These are phyloP conservation scores for Ladona fulva DNA, from an alignment of 1,140 invertebrate species.

Conservation along the genomic window DNA sequence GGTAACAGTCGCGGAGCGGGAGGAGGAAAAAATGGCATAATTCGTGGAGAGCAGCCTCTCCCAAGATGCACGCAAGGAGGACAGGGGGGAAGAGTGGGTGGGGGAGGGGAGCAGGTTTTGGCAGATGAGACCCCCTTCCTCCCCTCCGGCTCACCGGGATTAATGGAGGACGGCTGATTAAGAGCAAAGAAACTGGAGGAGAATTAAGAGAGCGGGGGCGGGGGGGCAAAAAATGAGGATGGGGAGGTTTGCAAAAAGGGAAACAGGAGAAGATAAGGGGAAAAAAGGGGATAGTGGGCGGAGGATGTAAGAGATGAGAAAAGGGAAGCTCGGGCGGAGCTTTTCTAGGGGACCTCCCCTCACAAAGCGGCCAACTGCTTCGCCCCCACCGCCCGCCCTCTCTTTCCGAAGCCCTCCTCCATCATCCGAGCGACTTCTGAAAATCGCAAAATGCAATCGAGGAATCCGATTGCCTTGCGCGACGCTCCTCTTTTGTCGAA, in stretches of 20 bases:
- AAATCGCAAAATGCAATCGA: no score
- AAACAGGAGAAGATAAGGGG: background rate
- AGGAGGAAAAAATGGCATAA: background rate
- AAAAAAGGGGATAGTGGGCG: background rate
- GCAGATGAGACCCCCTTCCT: background rate
- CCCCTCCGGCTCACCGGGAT: background rate
- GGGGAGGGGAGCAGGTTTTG: background rate
- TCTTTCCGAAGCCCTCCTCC: background rate
- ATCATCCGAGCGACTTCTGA: background rate
- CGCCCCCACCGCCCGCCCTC: no score
- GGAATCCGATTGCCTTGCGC: no score
- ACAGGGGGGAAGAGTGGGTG: background rate
- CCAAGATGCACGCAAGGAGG: background rate
- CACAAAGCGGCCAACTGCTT: background rate
- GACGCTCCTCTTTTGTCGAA: no score
- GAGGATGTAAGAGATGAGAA: background rate
- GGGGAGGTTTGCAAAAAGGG: background rate
- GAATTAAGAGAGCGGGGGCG: background rate
- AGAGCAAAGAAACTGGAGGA: background rate
- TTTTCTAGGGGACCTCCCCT: background rate
- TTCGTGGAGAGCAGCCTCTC: no score
- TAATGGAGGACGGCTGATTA: constrained; percentile 8
- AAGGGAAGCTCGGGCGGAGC: background rate
- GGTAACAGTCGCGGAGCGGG: no score
- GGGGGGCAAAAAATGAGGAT: background rate